Conservation (phyloP, 2,888 invertebrate species). For the Helleia helle region DNA sequence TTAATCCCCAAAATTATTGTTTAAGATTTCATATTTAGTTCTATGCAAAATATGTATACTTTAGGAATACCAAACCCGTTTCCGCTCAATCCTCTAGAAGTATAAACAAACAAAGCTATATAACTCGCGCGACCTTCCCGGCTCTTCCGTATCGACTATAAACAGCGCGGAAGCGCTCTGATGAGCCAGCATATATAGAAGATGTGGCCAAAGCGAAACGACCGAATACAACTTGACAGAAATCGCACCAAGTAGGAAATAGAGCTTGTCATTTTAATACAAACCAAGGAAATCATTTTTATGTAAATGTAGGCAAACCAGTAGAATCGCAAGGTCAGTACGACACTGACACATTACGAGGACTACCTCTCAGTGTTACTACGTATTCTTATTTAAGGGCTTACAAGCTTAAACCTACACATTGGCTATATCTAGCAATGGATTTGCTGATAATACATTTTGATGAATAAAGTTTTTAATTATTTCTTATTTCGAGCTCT, state of each 20-base stretch:
- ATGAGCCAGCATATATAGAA: slow-evolving; percentile 25
- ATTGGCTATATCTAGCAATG: no score
- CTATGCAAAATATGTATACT: no score
- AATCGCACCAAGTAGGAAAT: slow-evolving; percentile 4
- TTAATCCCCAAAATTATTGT: no score
- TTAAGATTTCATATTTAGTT: no score
- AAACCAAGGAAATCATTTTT: slow-evolving; percentile 6
- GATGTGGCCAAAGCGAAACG: slow-evolving; percentile 3
- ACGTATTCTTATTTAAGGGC: no score
- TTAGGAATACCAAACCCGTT: slow-evolving; percentile 17
- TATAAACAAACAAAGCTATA: slow-evolving; percentile 35
- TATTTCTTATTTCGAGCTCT: no score
- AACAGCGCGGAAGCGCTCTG: slow-evolving; percentile 53
- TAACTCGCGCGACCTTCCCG: slow-evolving; percentile 46
- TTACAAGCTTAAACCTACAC: no score
- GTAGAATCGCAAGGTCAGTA: slow-evolving; percentile 3
- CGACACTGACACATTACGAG: neutral
- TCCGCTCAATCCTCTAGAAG: slow-evolving; percentile 31
- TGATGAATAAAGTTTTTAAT: no score
- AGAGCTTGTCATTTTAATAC: slow-evolving; percentile 1
- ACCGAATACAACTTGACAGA: neutral
- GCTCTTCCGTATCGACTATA: slow-evolving; percentile 61
- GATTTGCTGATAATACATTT: no score
- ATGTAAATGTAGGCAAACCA: slow-evolving; percentile 7
- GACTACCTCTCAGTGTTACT: neutral